Base-by-base conservation (phyloP, 2,888 invertebrate species). In the Drosophila rubida region DNA sequence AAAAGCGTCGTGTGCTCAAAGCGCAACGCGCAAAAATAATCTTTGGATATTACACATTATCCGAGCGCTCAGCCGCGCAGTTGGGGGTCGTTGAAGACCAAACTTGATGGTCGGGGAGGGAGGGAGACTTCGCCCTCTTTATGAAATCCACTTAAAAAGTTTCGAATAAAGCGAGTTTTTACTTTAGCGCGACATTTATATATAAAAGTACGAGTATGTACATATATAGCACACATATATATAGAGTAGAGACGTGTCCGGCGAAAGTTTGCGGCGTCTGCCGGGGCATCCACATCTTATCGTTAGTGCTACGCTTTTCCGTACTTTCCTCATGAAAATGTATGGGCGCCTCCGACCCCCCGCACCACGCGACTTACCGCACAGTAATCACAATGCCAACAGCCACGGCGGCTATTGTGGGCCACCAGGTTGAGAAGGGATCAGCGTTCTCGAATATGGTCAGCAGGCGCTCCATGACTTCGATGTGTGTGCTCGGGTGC, bases 351-450 rank as follows among this genome's bases (percentile, higher is more conserved):
- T 30, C n/a, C 22, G 5, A n/a, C n/a, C n/a, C n/a, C n/a, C 23
- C 7, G 6, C 32, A 14, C n/a, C 14, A 2, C 51, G 64, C 51
- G 64, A 79, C 88, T 92, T 90, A 93, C 94, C 93, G 93, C 78
- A 94, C 92, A 23, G 92, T 92, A 59, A 92, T 93, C 63, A 93
- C 88, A 48, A 93, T 67, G 58, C 93, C 93, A 59, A 94, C 92
- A 54, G 91, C 80, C 30, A 92, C 72, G 42, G 94, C 93, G 41
- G 93, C 91, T 58, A 93, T 90, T 75, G 93, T 92, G 6, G 94
- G 94, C 93, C 93, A 94, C 94, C 92, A 95, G 83, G 88, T 92
- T 59, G 61, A 84, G 71, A 83, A 92, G 81, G 89, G 94, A 89
- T 85, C 93, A 72, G 91, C 91, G 68, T 91, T 75, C 71, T 91